Evolutionary conservation across 1,140 invertebrate genomes (phyloP).

Genomic region (Micrasema longulum): DNA sequence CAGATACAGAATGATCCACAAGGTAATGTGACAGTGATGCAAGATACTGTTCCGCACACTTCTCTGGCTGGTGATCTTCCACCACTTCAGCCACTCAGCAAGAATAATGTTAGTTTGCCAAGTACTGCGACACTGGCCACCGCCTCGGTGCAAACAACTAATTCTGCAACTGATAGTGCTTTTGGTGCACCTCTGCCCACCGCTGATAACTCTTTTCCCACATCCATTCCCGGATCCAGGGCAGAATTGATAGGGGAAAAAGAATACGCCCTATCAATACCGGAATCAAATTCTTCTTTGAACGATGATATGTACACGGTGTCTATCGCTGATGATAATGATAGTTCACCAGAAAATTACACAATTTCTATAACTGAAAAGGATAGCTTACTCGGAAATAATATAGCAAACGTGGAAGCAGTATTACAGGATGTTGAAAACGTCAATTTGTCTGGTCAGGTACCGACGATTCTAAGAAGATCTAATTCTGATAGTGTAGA

Average conservation of each 20-base stretch:
- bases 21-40: conserved; percentile 67
- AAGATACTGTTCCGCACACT: conserved; percentile 57
- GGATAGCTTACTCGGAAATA: conserved; percentile 63
- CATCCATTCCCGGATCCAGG: conserved; percentile 64
- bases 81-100: conserved; percentile 61
- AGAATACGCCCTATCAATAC: conserved; percentile 66
- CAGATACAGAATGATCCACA: conserved; percentile 67
- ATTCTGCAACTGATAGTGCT: conserved; percentile 1
- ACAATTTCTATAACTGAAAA: conserved; percentile 66
- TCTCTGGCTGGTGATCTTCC: conserved; percentile 59
- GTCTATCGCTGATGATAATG: conserved; percentile 64
- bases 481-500: conserved; percentile 67
- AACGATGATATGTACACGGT: conserved; percentile 67
- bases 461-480: conserved; percentile 64
- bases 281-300: conserved; percentile 66
- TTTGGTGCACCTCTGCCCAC: conserved; percentile 4
- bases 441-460: conserved; percentile 56
- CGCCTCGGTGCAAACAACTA: background rate
- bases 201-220: conserved; percentile 59
- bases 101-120: conserved; percentile 41
- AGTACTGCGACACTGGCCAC: background rate
- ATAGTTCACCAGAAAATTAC: conserved; percentile 59
- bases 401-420: conserved; percentile 13
- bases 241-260: conserved; percentile 65
- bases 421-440: conserved; percentile 35